Evolutionary conservation across 2,888 invertebrate genomes (phyloP), one percentile per base, ranked within the genome.

Genomic region (Masnerella sp.): DNA sequence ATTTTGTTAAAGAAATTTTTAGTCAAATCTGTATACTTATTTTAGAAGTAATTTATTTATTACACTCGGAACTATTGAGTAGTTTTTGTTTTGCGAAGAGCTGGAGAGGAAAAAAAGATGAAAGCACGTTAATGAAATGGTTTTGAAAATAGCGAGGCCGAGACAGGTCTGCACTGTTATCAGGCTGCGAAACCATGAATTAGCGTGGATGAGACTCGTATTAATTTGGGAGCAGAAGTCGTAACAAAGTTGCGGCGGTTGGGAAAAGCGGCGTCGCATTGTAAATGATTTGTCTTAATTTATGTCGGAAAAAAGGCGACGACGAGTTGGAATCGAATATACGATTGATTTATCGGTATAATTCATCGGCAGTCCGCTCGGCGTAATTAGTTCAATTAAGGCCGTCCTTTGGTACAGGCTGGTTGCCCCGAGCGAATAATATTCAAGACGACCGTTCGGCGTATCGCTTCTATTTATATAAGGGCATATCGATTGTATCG

Each of bases 301-400:
- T 67, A 67, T 58, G 70, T 56, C 49, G 38, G 52, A 51, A 68
- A 62, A 71, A 47, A 61, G 20, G 18, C 32, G 54, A 47, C 52
- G 45, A 68, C 65, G 47, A 64, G 51, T 25, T 20, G 11, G 65
- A 67, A 70, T 67, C 65, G 65, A 65, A 67, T 70, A 61, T 74
- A 74, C 65, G 74, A 74, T 74, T 74, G 74, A 74, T 74, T 74
- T 74, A 74, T 74, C 70, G 69, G 56, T 67, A 69, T 54, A 74
- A 74, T 74, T 59, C 64, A 74, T 74, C 68, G 74, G 64, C 69
- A 74, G 64, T 59, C 69, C 59, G 69, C 47, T 62, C 49, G 70
- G 51, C 52, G 70, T 74, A 74, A 74, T 74, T 70, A 74, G 74
- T 74, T 74, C 74, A 70, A 74, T 74, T 74, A 74, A 74, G 59